Evolutionary conservation across 2,797 vertebrate species (phyloP), one percentile per base, ranked within the genome.

Genomic region (Glossophaga mutica): DNA sequence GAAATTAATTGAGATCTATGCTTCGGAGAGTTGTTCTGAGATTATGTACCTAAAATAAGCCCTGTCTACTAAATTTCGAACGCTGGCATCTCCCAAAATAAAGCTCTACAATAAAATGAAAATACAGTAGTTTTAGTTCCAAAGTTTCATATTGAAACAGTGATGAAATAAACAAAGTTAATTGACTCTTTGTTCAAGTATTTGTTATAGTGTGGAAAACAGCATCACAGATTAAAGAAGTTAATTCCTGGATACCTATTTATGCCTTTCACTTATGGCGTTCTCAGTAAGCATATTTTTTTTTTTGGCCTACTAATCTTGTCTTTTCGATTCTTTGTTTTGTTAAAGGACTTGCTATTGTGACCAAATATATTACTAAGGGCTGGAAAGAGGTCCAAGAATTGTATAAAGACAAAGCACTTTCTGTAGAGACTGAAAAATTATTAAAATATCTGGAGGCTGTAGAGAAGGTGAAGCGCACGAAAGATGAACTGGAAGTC

Each of bases 341-440:
- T 97, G 92, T 97, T 97, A 90, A 97, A 99, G 99, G 99, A 78
- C 98, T 99, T 96, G 98, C 99, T 78, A 88, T 99, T 97, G 98
- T 99, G 97, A 99, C 99, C 97, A 99, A 99, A 98, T 99, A 99
- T 95, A 98, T 99, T 94, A 99, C 99, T 91, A 99, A 99, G 98
- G 99, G 99, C 84, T 99, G 99, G 99, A 99, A 99, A 96, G 99
- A 99, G 73, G 99, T 99, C 78, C 98, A 99, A 95, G 98, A 98
- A 55, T 96, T 98, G 2, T 99, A 99, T 84, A 98, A 98, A 79
- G 99, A 99, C 92, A 99, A 99, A 96, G 99, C 99, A 92, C 99
- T 99, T 96, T 98, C 99, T 1, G 98, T 98, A 90, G 99, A 99
- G 94, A 98, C 99, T 71, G 98, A 98, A 96, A 99, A 98, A 89